These are phyloP conservation scores for Xiphorhynchus elegans DNA, from an alignment of 2,113 vertebrate species.

Conservation along the genomic window DNA sequence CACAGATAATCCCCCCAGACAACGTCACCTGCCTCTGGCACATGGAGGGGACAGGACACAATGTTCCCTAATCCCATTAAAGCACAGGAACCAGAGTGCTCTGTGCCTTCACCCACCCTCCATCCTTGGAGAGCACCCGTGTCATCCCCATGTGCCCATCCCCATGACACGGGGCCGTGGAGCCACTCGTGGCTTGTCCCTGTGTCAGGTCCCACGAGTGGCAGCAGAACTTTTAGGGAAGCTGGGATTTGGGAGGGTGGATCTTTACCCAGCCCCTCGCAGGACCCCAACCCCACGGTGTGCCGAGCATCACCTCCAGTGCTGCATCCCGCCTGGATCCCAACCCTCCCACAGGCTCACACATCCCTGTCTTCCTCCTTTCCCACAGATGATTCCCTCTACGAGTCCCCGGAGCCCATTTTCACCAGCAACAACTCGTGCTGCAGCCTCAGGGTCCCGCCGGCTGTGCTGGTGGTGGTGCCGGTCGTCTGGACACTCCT, in stretches of 20 bases:
- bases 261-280: rapidly evolving
- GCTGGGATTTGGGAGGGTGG: background rate
- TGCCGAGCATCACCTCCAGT: background rate
- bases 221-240: background rate
- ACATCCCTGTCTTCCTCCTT: background rate
- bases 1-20: background rate
- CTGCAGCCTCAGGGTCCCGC: conserved; percentile 73
- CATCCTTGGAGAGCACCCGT: rapidly evolving
- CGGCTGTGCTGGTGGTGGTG: conserved; percentile 66
- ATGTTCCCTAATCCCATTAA: rapidly evolving
- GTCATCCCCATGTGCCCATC: background rate
- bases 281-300: rapidly evolving
- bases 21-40: background rate
- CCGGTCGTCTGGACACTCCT: conserved; percentile 77
- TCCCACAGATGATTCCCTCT: conserved; percentile 88
- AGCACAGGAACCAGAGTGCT: background rate
- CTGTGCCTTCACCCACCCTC: background rate
- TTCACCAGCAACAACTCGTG: conserved; percentile 94
- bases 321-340: rapidly evolving
- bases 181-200: background rate
- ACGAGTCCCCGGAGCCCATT: conserved; percentile 94
- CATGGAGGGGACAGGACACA: background rate
- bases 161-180: background rate
- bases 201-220: rapidly evolving
- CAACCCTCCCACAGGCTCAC: rapidly evolving